phyloP scores from a whole-genome alignment of 2,113 vertebrate species.

The Polyodon spathula region DNA sequence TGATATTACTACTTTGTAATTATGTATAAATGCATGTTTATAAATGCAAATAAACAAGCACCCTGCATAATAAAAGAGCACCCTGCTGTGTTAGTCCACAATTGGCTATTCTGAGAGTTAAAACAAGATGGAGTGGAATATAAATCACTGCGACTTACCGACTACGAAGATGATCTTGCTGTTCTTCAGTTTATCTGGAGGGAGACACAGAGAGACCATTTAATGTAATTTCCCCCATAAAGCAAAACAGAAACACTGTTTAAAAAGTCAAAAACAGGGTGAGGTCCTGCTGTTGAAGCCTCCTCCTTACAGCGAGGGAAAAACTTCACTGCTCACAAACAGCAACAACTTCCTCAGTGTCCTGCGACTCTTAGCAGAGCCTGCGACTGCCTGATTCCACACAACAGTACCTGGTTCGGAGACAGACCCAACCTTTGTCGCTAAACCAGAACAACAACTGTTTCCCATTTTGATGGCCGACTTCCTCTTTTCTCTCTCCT shows the following conservation, averaged over 20 bases:
- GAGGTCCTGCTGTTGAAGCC: not conserved
- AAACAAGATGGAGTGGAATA: not conserved
- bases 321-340: too few relatives aligned
- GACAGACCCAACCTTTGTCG: not conserved
- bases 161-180: slow-evolving; percentile 96
- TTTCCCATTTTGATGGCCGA: slow-evolving; percentile 15
- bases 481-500: not conserved
- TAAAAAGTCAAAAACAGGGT: not conserved
- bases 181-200: slow-evolving; percentile 85
- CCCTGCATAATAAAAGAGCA: too few relatives aligned
- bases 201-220: slow-evolving; percentile 9
- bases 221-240: not conserved
- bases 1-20: too few relatives aligned
- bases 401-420: not conserved
- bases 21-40: too few relatives aligned
- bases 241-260: slow-evolving; percentile 24
- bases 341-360: too few relatives aligned
- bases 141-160: slow-evolving; percentile 66
- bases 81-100: too few relatives aligned
- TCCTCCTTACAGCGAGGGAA: too few relatives aligned
- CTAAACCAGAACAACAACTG: slow-evolving; percentile 9
- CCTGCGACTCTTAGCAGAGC: not conserved
- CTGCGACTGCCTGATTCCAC: not conserved
- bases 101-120: too few relatives aligned
- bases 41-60: too few relatives aligned